phyloP scores from a whole-genome alignment of 1,140 invertebrate species.

The Ectropis grisescens region DNA sequence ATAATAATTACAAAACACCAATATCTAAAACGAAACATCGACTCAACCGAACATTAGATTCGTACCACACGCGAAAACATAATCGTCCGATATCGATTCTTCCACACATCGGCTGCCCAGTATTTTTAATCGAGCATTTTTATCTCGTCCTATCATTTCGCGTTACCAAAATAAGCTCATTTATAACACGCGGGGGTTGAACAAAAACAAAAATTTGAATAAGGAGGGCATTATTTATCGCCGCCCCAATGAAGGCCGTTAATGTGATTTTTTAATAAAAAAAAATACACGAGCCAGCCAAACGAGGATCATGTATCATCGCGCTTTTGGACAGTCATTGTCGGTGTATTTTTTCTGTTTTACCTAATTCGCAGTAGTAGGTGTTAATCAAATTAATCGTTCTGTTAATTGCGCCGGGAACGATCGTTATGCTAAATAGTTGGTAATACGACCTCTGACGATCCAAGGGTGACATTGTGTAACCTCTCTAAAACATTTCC shows the following conservation, averaged over 20 bases:
- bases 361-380: too few relatives aligned
- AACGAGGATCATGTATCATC: constrained; percentile 67
- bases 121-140: constrained; percentile 14
- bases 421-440: too few relatives aligned
- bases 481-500: too few relatives aligned
- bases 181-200: constrained; percentile 58
- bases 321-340: constrained; percentile 63
- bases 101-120: too few relatives aligned
- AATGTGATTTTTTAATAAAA: constrained; percentile 70
- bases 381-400: constrained; percentile 45
- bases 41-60: too few relatives aligned
- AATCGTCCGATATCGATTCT: too few relatives aligned
- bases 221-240: constrained; percentile 68
- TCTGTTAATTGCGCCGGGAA: constrained; percentile 22
- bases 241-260: constrained; percentile 66
- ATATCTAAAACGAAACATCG: too few relatives aligned
- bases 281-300: constrained; percentile 56
- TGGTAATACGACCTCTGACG: too few relatives aligned
- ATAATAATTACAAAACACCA: too few relatives aligned
- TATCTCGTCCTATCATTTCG: constrained; percentile 59
- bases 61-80: too few relatives aligned
- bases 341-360: constrained; percentile 14
- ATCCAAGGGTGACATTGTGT: too few relatives aligned
- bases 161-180: constrained; percentile 66
- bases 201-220: constrained; percentile 69